Conservation (phyloP, 2,113 vertebrate species). For the Rana temporaria region DNA sequence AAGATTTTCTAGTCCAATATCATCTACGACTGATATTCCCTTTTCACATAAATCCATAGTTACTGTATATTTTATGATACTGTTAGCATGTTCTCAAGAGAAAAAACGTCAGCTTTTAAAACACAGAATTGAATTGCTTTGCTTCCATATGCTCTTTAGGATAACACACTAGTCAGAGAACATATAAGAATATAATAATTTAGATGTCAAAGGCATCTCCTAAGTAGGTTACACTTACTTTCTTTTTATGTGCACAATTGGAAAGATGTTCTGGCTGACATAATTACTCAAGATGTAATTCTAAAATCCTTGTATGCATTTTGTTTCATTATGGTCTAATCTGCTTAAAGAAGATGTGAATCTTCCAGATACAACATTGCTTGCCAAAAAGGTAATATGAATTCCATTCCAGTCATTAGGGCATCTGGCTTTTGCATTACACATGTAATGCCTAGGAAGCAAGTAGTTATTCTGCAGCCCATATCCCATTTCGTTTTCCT, state of each 20-base stretch:
- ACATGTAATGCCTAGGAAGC: not conserved
- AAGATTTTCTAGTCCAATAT: not conserved
- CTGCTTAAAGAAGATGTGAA: not conserved
- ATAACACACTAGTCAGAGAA: not conserved
- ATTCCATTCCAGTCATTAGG: not conserved
- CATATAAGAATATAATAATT: too few species aligned
- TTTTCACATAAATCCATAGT: not conserved
- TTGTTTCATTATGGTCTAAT: slow-evolving; percentile 4
- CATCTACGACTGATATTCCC: not conserved
- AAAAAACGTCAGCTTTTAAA: not conserved
- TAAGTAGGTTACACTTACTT: too few species aligned
- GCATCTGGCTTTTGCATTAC: not conserved
- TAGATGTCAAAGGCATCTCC: too few species aligned
- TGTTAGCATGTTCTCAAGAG: not conserved
- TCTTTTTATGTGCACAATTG: too few species aligned
- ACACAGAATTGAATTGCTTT: not conserved
- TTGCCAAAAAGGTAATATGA: slow-evolving; percentile 4
- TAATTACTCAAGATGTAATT: too few species aligned
- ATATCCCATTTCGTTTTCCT: too few species aligned
- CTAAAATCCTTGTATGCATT: not conserved
- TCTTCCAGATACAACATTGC: slow-evolving; percentile 4
- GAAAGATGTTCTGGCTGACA: too few species aligned
- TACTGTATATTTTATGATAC: not conserved
- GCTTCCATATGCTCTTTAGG: not conserved
- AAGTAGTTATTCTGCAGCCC: not conserved